These are phyloP conservation scores for Tribolium castaneum DNA, from an alignment of 1,140 invertebrate species.

Conservation along the genomic window DNA sequence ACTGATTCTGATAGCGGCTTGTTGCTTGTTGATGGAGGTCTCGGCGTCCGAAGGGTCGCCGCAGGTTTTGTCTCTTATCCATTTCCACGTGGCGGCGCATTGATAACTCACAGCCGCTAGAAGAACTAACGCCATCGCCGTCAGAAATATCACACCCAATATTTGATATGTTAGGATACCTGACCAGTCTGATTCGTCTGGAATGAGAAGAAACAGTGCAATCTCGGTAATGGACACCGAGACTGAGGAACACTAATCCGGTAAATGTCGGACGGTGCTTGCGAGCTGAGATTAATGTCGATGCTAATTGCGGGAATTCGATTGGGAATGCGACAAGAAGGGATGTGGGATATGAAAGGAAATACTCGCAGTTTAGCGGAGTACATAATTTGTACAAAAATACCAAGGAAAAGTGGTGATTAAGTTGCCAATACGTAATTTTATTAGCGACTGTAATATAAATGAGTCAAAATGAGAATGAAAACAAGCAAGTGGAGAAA, in stretches of 20 bases:
- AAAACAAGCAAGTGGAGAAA: too few relatives aligned
- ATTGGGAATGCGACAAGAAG: neutral
- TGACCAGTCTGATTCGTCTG: constrained; percentile 51
- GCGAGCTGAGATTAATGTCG: neutral
- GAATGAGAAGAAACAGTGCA: constrained; percentile 14
- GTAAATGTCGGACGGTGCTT: neutral
- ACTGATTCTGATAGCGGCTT: constrained; percentile 77
- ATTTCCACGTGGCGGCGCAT: constrained; percentile 77
- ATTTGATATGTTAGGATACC: constrained; percentile 42
- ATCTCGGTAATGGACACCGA: constrained; percentile 15
- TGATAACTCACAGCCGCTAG: constrained; percentile 77
- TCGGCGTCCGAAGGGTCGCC: constrained; percentile 69
- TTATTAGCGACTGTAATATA: too few relatives aligned
- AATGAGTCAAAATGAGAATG: too few relatives aligned
- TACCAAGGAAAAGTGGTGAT: too few relatives aligned
- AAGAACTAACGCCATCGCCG: constrained; percentile 73
- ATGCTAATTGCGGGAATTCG: constrained; percentile 17
- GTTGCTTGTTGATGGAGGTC: constrained; percentile 69
- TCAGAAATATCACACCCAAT: constrained; percentile 61
- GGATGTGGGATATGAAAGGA: neutral
- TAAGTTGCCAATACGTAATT: too few relatives aligned
- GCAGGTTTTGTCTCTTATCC: constrained; percentile 70
- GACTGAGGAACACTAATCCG: constrained; percentile 22
- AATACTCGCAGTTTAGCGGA: too few relatives aligned
- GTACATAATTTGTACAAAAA: too few relatives aligned